phyloP scores from a whole-genome alignment of 2,797 vertebrate species.

The Psittacula echo region DNA sequence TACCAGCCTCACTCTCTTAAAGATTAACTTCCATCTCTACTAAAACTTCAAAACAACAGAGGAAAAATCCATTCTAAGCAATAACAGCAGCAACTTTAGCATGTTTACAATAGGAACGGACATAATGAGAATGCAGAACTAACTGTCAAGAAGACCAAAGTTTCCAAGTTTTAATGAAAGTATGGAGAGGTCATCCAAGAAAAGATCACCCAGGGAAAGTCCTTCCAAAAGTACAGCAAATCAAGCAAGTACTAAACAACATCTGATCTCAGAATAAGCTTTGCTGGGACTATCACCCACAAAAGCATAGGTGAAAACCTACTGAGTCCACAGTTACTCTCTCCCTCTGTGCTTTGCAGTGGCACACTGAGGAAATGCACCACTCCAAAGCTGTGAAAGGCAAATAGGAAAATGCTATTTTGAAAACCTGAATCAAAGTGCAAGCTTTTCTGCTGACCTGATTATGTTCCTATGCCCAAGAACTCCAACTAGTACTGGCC shows the following conservation, averaged over 20 bases:
- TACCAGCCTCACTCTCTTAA: conserved; percentile 77
- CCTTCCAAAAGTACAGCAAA: conserved; percentile 47
- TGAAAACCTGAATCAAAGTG: background rate
- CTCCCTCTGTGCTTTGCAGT: background rate
- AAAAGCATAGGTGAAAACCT: background rate
- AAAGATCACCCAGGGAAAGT: conserved; percentile 55
- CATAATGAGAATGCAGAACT: conserved; percentile 47
- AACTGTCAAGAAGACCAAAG: conserved; percentile 50
- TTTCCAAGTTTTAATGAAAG: conserved; percentile 65
- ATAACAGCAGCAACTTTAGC: conserved; percentile 23
- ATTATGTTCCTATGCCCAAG: rapidly evolving
- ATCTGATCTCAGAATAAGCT: background rate
- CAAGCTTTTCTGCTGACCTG: background rate
- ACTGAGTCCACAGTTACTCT: background rate
- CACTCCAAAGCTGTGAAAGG: background rate
- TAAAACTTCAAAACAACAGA: conserved; percentile 76
- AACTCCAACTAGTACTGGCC: background rate
- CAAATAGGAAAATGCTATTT: background rate
- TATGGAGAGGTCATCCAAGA: conserved; percentile 72
- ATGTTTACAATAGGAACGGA: conserved; percentile 54
- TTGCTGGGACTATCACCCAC: background rate
- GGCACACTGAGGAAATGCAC: background rate
- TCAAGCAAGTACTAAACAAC: conserved; percentile 33
- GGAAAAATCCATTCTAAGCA: conserved; percentile 58
- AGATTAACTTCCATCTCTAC: conserved; percentile 82